phyloP scores from a whole-genome alignment of 2,888 invertebrate species.

The Halocaridina rubra region DNA sequence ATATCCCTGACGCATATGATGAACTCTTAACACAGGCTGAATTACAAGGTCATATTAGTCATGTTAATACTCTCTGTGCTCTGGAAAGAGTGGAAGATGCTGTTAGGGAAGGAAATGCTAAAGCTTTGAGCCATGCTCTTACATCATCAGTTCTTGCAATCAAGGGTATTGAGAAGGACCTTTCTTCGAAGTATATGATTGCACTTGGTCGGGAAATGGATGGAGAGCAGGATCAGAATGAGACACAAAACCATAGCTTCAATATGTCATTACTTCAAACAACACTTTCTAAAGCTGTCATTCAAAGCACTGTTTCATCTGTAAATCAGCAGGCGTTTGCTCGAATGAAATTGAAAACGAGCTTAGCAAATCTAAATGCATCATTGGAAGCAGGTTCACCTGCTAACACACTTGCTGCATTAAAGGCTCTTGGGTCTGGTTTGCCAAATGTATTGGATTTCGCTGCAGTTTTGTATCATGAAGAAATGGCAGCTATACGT shows the following conservation, averaged over 20 bases:
- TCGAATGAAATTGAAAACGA: constrained; percentile 66
- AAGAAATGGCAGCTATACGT: constrained; percentile 77
- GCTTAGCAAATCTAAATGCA: constrained; percentile 72
- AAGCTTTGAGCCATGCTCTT: constrained; percentile 41
- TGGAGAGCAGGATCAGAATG: background rate
- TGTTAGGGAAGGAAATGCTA: constrained; percentile 39
- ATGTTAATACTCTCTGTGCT: constrained; percentile 72
- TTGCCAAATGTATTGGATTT: constrained; percentile 71
- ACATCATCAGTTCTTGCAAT: constrained; percentile 19
- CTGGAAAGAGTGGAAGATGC: constrained; percentile 58
- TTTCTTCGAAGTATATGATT: too few species aligned
- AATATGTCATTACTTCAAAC: constrained; percentile 11
- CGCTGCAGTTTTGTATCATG: constrained; percentile 76
- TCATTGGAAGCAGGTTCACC: constrained; percentile 71
- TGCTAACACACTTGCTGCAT: constrained; percentile 72
- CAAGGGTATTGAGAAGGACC: too few species aligned
- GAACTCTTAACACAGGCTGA: constrained; percentile 79
- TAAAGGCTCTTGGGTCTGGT: constrained; percentile 73
- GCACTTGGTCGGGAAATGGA: constrained; percentile 22
- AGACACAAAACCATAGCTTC: constrained; percentile 22
- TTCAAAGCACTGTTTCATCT: constrained; percentile 15
- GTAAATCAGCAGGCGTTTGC: constrained; percentile 16
- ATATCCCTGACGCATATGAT: constrained; percentile 78
- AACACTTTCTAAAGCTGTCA: constrained; percentile 14
- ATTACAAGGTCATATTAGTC: constrained; percentile 78